Conservation (phyloP, 2,113 vertebrate genomes). For the Pavo muticus region DNA sequence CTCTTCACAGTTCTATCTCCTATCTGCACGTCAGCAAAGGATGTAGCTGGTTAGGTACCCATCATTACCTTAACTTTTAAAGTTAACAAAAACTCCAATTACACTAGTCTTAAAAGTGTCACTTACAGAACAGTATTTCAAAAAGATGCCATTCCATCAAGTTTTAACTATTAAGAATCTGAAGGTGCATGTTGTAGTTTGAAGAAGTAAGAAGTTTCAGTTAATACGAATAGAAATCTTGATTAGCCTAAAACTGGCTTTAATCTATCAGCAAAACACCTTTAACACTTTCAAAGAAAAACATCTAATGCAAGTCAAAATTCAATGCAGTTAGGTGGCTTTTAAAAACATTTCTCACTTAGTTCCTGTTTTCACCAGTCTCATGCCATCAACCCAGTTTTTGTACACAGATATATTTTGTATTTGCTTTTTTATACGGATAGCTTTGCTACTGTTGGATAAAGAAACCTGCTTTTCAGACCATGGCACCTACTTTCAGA, state of each 20-base stretch:
- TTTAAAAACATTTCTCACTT: not conserved
- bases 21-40: not conserved
- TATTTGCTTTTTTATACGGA: not conserved
- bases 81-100: not conserved
- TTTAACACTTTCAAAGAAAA: not conserved
- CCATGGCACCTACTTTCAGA: constrained; percentile 78
- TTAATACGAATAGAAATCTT: not conserved
- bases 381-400: fast-evolving
- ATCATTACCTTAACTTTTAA: not conserved
- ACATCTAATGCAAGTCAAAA: not conserved
- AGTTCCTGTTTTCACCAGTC: not conserved
- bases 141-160: not conserved
- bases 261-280: not conserved
- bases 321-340: not conserved
- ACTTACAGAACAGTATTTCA: not conserved
- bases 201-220: not conserved
- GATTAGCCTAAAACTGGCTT: not conserved
- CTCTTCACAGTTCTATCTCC: not conserved
- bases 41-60: not conserved
- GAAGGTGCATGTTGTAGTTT: not conserved
- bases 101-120: not conserved
- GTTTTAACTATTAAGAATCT: not conserved
- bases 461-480: not conserved
- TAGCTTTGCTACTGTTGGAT: not conserved
- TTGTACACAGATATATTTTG: not conserved